phyloP scores from a whole-genome alignment of 2,888 invertebrate genomes.

The Aplocera efformata region DNA sequence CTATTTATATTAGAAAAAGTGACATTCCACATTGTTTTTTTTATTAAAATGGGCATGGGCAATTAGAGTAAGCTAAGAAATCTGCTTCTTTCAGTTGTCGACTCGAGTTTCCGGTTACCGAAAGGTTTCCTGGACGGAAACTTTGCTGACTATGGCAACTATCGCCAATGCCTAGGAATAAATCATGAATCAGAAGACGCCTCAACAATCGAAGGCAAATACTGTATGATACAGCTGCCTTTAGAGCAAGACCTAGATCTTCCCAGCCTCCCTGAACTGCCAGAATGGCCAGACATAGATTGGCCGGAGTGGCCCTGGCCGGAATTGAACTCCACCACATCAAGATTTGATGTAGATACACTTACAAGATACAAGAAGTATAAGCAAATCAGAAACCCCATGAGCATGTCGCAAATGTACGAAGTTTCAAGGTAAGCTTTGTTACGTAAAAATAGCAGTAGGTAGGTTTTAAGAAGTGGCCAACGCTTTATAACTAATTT shows the following conservation, averaged over 20 bases:
- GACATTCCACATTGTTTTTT: no score
- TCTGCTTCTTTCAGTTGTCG: constrained; percentile 40
- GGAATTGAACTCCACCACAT: constrained; percentile 19
- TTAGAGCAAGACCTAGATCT: constrained; percentile 33
- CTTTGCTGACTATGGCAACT: constrained; percentile 48
- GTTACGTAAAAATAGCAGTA: no score
- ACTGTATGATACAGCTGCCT: constrained; percentile 51
- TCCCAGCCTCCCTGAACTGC: constrained; percentile 29
- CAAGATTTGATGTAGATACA: constrained; percentile 14
- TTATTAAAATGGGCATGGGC: no score
- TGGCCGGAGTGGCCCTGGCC: constrained; percentile 25
- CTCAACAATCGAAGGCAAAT: constrained; percentile 51
- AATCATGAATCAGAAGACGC: constrained; percentile 31
- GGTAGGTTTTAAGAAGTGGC: no score
- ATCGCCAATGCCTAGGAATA: constrained; percentile 51
- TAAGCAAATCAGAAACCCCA: neutral
- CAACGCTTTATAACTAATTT: no score
- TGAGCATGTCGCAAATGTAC: neutral
- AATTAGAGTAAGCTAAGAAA: neutral
- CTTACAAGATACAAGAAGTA: neutral
- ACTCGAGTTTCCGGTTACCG: constrained; percentile 52
- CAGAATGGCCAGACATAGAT: constrained; percentile 28
- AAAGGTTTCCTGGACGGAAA: constrained; percentile 48
- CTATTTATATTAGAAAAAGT: no score
- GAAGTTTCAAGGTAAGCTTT: neutral